Percentiles rank a stretch among this genome's conserved stretches.
phyloP scores from a whole-genome alignment of 2,113 vertebrate genomes.

The Danio rerio region DNA sequence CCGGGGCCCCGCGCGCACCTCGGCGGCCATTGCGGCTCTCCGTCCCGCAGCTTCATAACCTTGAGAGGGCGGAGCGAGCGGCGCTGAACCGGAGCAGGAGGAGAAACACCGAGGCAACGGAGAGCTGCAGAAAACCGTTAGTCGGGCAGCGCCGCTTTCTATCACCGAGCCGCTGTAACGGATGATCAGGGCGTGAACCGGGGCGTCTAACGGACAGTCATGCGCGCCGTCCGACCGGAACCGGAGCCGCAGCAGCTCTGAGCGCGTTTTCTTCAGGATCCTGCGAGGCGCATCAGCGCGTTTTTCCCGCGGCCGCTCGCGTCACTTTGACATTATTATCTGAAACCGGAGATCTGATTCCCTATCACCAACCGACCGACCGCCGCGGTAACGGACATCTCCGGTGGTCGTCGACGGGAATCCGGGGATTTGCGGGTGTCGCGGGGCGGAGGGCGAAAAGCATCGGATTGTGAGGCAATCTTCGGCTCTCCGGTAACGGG shows the following conservation, averaged over 20 bases:
- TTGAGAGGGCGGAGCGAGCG: conserved; percentile 74
- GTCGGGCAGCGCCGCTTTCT: conserved; percentile 45
- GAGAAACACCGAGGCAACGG: conserved; percentile 65
- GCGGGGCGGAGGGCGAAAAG: conserved; percentile 51
- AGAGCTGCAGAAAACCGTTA: conserved; percentile 56
- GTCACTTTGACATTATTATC: conserved; percentile 58
- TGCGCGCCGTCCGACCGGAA: conserved; percentile 12
- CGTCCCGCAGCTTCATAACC: conserved; percentile 67
- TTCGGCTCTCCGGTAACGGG: conserved; percentile 60
- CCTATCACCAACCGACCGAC: neutral
- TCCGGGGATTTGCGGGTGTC: conserved; percentile 59
- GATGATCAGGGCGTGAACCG: conserved; percentile 53
- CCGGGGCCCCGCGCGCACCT: conserved; percentile 22
- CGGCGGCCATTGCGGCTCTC: conserved; percentile 71
- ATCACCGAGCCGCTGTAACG: conserved; percentile 34
- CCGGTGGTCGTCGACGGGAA: conserved; percentile 56
- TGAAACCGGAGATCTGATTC: conserved; percentile 36
- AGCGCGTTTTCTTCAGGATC: conserved; percentile 58
- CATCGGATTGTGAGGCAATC: conserved; percentile 46
- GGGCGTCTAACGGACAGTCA: conserved; percentile 10
- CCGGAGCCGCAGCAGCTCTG: conserved; percentile 4
- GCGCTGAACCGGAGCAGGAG: conserved; percentile 74
- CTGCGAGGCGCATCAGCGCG: conserved; percentile 48
- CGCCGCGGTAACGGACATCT: conserved; percentile 16
- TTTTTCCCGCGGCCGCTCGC: conserved; percentile 53